phyloP scores from a whole-genome alignment of 2,113 vertebrate genomes.

The Catagonus wagneri region DNA sequence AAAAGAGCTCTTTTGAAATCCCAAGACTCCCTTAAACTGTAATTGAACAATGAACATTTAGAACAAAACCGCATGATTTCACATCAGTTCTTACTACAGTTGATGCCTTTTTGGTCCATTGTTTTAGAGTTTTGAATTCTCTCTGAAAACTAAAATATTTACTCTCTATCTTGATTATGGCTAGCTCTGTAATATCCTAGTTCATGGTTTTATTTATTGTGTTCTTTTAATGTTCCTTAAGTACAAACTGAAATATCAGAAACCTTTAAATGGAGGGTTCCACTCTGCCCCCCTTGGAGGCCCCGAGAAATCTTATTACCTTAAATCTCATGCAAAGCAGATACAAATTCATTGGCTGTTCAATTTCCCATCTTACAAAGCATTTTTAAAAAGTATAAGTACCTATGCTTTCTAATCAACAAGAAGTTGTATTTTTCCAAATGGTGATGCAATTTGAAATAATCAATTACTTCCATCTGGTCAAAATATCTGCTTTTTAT shows the following conservation, averaged over 20 bases:
- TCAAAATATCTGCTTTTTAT: neutral
- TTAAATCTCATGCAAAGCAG: neutral
- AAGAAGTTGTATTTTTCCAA: conserved; percentile 40
- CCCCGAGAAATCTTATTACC: neutral
- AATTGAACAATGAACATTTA: neutral
- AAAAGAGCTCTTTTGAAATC: neutral
- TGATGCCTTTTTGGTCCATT: neutral
- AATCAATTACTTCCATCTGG: neutral
- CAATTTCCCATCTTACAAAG: neutral
- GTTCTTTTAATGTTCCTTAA: neutral
- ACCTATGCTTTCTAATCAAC: neutral
- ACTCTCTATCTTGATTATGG: neutral
- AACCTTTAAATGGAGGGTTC: neutral
- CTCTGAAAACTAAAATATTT: neutral
- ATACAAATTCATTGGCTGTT: neutral
- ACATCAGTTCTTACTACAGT: neutral
- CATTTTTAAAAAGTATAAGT: neutral
- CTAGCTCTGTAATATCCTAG: neutral
- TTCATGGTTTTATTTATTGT: neutral
- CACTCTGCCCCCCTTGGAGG: neutral
- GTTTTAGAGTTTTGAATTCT: conserved; percentile 14
- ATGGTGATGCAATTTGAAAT: neutral
- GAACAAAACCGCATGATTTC: neutral
- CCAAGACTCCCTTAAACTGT: neutral
- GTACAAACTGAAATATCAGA: neutral